Evolutionary conservation across 2,113 vertebrate species (phyloP).

Genomic region (Dipodomys stephensi): DNA sequence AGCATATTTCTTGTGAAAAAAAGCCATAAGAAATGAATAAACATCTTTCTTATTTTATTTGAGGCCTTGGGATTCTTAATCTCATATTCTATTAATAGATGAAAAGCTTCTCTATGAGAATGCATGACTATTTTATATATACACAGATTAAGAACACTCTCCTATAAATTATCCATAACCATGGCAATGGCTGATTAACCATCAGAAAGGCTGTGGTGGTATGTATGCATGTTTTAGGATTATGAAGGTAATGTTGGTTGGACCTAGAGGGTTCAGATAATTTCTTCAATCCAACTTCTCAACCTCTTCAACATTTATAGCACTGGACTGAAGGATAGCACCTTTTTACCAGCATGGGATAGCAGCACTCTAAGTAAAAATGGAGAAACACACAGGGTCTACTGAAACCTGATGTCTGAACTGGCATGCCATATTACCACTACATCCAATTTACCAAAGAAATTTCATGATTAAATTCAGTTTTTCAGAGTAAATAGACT

Average conservation of each 20-base stretch:
- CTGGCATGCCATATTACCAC: neutral
- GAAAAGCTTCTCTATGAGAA: neutral
- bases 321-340: no score
- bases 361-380: neutral
- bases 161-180: neutral
- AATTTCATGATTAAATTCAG: neutral
- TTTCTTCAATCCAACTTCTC: neutral
- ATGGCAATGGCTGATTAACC: neutral
- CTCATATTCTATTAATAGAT: neutral
- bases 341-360: neutral
- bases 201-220: neutral
- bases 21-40: neutral
- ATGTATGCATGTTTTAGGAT: neutral
- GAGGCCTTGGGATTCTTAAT: neutral
- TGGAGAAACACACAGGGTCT: neutral
- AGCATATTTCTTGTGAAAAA: slow-evolving; percentile 13
- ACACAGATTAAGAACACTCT: neutral
- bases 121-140: neutral
- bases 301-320: neutral
- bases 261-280: neutral
- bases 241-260: neutral
- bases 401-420: neutral
- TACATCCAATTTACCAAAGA: neutral
- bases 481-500: neutral
- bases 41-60: neutral